A percentile compares a stretch with the other conserved stretches of the same genome.
Evolutionary conservation across 2,888 invertebrate genomes (phyloP).

Genomic region (Halictus quadricinctus): DNA sequence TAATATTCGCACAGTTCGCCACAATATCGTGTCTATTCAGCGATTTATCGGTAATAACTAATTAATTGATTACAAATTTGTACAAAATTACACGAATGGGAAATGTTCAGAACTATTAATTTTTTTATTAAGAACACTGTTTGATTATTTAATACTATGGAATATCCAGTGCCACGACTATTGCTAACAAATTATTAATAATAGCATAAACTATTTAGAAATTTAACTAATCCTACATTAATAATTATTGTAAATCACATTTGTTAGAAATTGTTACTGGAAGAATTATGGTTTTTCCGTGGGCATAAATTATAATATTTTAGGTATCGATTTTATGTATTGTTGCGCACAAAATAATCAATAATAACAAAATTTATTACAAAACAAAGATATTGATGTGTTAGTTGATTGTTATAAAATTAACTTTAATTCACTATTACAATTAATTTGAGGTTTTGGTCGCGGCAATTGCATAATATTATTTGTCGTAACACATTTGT

Average conservation of each 20-base stretch:
- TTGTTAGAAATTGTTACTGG: neutral
- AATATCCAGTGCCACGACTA: neutral
- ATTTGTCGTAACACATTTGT: neutral
- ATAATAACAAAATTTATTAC: neutral
- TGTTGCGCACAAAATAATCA: neutral
- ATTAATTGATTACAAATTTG: neutral
- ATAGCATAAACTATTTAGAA: neutral
- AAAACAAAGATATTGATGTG: neutral
- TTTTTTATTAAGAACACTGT: too few relatives aligned
- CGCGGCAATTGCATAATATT: too few relatives aligned
- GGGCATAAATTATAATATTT: too few relatives aligned
- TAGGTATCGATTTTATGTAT: neutral
- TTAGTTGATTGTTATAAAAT: neutral
- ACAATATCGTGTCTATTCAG: too few relatives aligned
- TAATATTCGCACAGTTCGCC: neutral
- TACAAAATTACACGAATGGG: neutral
- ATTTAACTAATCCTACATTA: neutral
- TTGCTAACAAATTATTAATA: neutral
- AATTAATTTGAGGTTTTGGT: neutral
- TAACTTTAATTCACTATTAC: neutral
- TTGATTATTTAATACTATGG: too few relatives aligned
- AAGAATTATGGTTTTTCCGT: too few relatives aligned
- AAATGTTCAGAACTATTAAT: neutral
- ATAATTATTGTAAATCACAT: neutral
- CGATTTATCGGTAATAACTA: too few relatives aligned